Evolutionary conservation across 92 coral and sea anemone species (phyloP), one percentile per base, ranked within the genome.

Genomic region (Phenganax subtilis): DNA sequence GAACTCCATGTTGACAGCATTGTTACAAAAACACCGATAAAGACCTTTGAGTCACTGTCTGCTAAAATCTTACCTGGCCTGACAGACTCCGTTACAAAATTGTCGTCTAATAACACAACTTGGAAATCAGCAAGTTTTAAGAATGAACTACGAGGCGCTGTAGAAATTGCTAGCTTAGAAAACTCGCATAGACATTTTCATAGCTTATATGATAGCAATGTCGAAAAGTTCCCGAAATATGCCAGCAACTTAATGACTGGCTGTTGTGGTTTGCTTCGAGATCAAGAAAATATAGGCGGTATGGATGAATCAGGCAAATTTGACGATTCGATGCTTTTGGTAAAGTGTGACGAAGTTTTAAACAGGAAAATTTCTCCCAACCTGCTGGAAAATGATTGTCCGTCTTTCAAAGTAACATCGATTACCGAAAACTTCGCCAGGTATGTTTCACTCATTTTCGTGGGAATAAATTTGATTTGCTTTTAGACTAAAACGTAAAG

Each of bases 141-240:
- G 30, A 63, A 79, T 51, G 83, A 79, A 52, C 74, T 94, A 14
- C 91, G 97, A 6, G 97, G 93, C 25, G 91, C 96, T 29, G 55
- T 92, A 29, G 97, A 94, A 66, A 84, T 89, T 29, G 89, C 96
- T 3, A 90, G 92, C 81, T 77, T 90, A 28, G 96, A 89, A 55
- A 56, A 72, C 70, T 85, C 88, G 10, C 82, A 82, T 57, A 7
- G 27, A 79, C 17, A 6, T 3, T 79, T 79, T 64, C 83, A 79
- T 29, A 25, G 53, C 10, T 14, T 67, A 14, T 30, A 54, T 15
- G 29, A 15, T 9, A 16, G 29, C 37, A 11, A 12, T 65, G 75
- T 28, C 37, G 69, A 58, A 12, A 12, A 76, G 3, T 12, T 76
- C 12, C 2, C 16, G 30, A 27, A 16, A n/a, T 30, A 58, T 14